Percentiles rank a stretch among this genome's conserved stretches.
These are phyloP conservation scores for Prosapia bicincta DNA, from an alignment of 2,888 invertebrate species.

Conservation along the genomic window DNA sequence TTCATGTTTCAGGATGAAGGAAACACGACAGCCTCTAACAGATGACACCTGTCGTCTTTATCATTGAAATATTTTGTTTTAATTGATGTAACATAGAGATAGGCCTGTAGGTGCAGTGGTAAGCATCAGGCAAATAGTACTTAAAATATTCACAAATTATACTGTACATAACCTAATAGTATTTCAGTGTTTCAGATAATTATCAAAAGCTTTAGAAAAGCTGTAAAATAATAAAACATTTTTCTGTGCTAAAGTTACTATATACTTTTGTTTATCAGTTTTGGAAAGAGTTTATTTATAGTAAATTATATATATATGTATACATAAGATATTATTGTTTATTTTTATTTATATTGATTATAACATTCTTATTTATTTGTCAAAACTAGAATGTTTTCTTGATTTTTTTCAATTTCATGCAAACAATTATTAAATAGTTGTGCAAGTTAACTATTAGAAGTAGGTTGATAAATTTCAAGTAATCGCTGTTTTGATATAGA, in stretches of 20 bases:
- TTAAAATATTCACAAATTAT: neutral
- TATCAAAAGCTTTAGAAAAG: neutral
- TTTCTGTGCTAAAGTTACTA: neutral
- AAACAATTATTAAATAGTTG: too few species aligned
- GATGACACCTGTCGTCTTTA: constrained; percentile 21
- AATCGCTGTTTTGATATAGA: too few species aligned
- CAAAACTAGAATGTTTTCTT: too few species aligned
- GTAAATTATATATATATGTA: too few species aligned
- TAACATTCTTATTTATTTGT: too few species aligned
- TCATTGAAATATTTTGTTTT: constrained; percentile 22
- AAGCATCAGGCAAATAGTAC: neutral
- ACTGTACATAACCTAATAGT: neutral
- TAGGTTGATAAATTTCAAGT: too few species aligned
- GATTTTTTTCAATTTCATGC: too few species aligned
- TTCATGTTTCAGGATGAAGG: constrained; percentile 20
- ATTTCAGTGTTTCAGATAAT: neutral
- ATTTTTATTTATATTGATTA: too few species aligned
- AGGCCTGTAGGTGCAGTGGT: constrained; percentile 16
- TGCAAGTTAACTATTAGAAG: too few species aligned
- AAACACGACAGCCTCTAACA: constrained; percentile 10
- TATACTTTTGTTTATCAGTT: neutral
- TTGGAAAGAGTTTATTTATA: too few species aligned
- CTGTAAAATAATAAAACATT: neutral
- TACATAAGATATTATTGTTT: too few species aligned
- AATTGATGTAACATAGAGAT: constrained; percentile 14